A percentile compares a stretch with the other conserved stretches of the same genome.
Conservation (phyloP, 2,888 invertebrate species). For the Apocheima hispidaria region DNA sequence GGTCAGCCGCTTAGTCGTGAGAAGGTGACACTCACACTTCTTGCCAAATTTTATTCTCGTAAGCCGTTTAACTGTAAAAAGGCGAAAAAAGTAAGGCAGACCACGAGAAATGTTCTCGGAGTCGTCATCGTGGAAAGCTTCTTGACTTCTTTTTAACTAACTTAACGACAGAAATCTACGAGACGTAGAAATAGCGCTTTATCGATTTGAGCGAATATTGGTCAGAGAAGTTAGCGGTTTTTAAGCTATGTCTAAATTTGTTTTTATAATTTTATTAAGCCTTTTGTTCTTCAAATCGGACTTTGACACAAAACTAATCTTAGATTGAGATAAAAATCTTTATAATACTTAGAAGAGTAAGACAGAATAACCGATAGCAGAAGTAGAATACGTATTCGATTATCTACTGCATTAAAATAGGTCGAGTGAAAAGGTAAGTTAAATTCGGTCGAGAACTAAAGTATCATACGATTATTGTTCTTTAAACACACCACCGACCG, state of each 20-base stretch:
- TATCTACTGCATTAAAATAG: not conserved
- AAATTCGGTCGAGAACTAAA: conserved; percentile 17
- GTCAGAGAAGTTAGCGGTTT: no score
- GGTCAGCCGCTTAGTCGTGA: no score
- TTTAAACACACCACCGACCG: conserved; percentile 14
- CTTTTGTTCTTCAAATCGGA: conserved; percentile 15
- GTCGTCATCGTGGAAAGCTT: no score
- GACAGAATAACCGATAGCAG: not conserved
- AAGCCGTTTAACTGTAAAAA: no score
- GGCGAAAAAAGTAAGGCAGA: no score
- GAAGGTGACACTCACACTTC: no score
- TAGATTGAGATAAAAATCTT: conserved; percentile 1
- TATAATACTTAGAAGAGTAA: not conserved
- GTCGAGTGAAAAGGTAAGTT: conserved; percentile 37
- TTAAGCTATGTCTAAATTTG: not conserved
- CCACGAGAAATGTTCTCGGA: no score
- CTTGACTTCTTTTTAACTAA: no score
- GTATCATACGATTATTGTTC: conserved; percentile 5
- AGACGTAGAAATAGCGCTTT: no score
- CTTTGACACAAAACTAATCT: conserved; percentile 10
- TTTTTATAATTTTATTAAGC: not conserved
- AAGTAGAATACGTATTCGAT: conserved; percentile 1
- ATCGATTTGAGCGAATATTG: no score
- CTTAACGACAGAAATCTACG: no score
- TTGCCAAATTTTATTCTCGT: no score